A percentile compares a stretch with the other conserved stretches of the same genome.
phyloP scores from a whole-genome alignment of 2,888 invertebrate genomes.

The Drosophila prolongata region DNA sequence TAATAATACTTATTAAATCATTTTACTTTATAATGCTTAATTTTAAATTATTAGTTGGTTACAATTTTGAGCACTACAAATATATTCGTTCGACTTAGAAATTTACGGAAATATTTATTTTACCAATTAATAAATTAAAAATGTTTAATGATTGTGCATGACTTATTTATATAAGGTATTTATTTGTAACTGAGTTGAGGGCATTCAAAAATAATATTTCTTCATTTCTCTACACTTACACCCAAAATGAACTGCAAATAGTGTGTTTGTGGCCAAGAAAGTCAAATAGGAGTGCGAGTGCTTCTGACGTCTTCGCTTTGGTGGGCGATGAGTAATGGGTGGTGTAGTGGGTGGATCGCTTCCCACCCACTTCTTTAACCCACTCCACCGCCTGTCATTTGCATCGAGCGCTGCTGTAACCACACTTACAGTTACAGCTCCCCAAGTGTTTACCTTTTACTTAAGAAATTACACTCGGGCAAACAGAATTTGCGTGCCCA shows the following conservation, averaged over 20 bases:
- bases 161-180: no score
- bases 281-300: constrained; percentile 8
- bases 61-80: no score
- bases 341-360: background rate
- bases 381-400: constrained; percentile 47
- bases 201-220: background rate
- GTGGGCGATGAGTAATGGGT: background rate
- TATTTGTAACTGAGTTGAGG: no score
- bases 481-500: constrained; percentile 76
- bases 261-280: constrained; percentile 8
- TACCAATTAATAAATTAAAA: no score
- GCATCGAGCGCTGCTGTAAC: constrained; percentile 46
- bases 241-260: constrained; percentile 72
- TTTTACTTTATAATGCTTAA: no score
- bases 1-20: no score
- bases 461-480: constrained; percentile 82
- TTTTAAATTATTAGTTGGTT: no score
- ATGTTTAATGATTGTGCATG: no score
- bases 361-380: background rate
- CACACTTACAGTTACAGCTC: constrained; percentile 61
- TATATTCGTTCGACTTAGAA: no score
- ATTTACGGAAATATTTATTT: no score
- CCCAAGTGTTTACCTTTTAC: constrained; percentile 83
- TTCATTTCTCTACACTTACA: background rate
- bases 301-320: constrained; percentile 26